A percentile compares a stretch with the other conserved stretches of the same genome.
These are phyloP conservation scores for Bombyx mandarina DNA, from an alignment of 1,140 invertebrate genomes.

Conservation along the genomic window DNA sequence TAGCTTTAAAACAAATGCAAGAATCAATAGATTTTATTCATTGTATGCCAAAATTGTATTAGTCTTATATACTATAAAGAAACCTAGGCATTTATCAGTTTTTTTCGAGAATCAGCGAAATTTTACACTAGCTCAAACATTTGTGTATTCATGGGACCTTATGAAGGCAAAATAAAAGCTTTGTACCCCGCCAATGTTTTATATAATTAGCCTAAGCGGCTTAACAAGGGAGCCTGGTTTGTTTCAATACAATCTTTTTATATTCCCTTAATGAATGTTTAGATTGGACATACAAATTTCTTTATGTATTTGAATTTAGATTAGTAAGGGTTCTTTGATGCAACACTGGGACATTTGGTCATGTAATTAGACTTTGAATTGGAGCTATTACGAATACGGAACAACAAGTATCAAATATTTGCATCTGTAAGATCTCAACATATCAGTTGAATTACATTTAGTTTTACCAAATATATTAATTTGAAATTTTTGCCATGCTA, in stretches of 20 bases:
- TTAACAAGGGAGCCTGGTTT: constrained; percentile 33
- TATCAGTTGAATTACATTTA: not conserved
- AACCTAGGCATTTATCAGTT: no score
- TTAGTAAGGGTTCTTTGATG: constrained; percentile 44
- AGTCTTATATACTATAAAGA: no score
- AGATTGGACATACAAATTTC: constrained; percentile 57
- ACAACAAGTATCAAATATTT: no score
- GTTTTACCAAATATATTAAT: no score
- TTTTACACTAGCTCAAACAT: no score
- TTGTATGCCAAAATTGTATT: no score
- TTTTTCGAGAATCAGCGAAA: no score
- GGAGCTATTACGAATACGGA: not conserved
- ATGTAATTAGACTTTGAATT: constrained; percentile 52
- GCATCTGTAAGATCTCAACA: not conserved
- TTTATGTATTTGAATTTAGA: constrained; percentile 58
- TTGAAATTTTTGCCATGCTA: not conserved
- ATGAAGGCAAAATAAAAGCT: constrained; percentile 23
- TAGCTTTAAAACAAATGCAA: no score
- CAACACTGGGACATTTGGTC: constrained; percentile 23
- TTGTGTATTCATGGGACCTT: constrained; percentile 3
- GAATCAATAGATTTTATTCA: no score
- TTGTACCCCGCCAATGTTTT: constrained; percentile 36
- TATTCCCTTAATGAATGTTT: constrained; percentile 62
- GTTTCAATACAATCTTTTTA: constrained; percentile 42
- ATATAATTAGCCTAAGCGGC: constrained; percentile 62